Percentiles rank a stretch among this genome's conserved stretches.
These are phyloP conservation scores for Dicranocentrus wangi DNA, from an alignment of 2,888 invertebrate genomes.

Conservation along the genomic window DNA sequence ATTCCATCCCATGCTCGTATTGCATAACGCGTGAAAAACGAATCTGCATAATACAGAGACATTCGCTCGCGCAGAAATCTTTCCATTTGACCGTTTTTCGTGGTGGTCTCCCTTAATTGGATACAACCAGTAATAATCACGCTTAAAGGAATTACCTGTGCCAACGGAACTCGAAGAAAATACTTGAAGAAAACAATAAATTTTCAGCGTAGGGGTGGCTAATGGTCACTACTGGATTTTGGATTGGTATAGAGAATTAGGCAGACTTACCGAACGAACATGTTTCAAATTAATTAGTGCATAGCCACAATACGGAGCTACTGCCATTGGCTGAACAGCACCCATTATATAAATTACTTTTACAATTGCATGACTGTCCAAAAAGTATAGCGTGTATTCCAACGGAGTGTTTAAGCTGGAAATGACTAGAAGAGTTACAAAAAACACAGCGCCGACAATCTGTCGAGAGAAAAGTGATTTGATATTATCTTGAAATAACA, in stretches of 20 bases:
- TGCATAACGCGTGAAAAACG: neutral
- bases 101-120: neutral
- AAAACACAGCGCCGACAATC: slow-evolving; percentile 26
- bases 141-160: slow-evolving; percentile 20
- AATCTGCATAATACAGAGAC: slow-evolving; percentile 1
- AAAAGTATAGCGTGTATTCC: slow-evolving; percentile 42
- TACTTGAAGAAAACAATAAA: slow-evolving; percentile 33
- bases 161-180: slow-evolving; percentile 47
- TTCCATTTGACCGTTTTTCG: slow-evolving; percentile 3
- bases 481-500: too few relatives aligned
- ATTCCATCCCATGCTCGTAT: slow-evolving; percentile 37
- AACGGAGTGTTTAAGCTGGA: too few relatives aligned
- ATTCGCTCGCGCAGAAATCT: slow-evolving; percentile 12
- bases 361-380: slow-evolving; percentile 10
- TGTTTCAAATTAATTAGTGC: slow-evolving; percentile 46
- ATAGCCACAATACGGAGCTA: slow-evolving; percentile 45
- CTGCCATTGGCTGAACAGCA: slow-evolving; percentile 39
- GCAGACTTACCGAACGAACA: slow-evolving; percentile 41
- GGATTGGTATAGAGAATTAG: too few relatives aligned
- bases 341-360: slow-evolving; percentile 27
- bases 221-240: too few relatives aligned
- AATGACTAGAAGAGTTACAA: slow-evolving; percentile 17
- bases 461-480: slow-evolving; percentile 11
- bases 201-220: too few relatives aligned
- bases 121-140: neutral